Evolutionary conservation across 2,113 vertebrate genomes (phyloP).

Genomic region (rabbit (Oryctolagus cuniculus)): DNA sequence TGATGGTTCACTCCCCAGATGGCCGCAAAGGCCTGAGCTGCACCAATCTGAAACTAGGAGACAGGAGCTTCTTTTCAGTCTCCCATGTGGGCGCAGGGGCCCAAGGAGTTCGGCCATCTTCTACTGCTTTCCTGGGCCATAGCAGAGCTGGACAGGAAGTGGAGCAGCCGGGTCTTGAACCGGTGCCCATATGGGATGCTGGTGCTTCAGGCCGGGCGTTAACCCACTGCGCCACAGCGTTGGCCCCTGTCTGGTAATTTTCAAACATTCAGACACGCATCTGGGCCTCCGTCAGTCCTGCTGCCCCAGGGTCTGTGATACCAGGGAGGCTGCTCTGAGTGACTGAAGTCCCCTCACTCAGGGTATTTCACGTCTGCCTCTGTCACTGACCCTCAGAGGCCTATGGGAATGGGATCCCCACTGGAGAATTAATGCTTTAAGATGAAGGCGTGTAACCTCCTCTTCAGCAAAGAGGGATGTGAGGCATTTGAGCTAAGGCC

Average conservation of each 20-base stretch:
- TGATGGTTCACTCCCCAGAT: no score
- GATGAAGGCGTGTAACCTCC: slow-evolving; percentile 39
- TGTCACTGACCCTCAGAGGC: not conserved
- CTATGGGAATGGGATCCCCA: not conserved
- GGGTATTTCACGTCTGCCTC: not conserved
- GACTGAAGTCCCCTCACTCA: not conserved
- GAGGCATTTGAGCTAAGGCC: not conserved
- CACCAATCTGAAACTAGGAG: no score
- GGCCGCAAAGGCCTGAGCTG: no score
- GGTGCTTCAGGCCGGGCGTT: no score
- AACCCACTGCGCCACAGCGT: no score
- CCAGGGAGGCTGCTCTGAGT: not conserved
- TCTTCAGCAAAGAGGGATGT: not conserved
- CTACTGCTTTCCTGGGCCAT: no score
- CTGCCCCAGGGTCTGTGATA: not conserved
- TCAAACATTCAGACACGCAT: not conserved
- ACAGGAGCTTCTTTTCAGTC: no score
- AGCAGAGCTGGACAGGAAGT: no score
- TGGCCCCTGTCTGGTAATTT: not conserved
- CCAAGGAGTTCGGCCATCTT: no score
- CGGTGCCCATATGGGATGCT: no score
- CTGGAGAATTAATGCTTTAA: not conserved
- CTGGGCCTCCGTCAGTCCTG: rapidly evolving
- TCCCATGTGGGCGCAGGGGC: no score
- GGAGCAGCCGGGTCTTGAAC: no score